Base-by-base conservation (phyloP, 2,113 vertebrate genomes). In the Andinoacara biseriatus region DNA sequence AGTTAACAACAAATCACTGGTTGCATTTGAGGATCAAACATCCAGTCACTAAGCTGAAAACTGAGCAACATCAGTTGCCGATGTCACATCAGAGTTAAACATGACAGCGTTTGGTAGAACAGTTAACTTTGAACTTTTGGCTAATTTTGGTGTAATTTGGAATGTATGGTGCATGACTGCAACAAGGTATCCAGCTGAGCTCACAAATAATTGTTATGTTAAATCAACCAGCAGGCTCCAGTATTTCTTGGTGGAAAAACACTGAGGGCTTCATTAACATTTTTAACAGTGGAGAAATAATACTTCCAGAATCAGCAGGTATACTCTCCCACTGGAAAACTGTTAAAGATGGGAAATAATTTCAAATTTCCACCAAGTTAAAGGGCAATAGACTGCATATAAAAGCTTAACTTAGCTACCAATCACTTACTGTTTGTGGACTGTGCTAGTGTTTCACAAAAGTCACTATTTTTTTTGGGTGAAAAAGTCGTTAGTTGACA, bases 151-250 rank as follows among this genome's bases (percentile, higher is more conserved):
- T 49, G 65, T 49, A 7, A 29, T 69, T 69, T 24, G 29, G 63
- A 69, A 69, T 49, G 49, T 49, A 69, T 69, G 15, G 63, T 49
- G 40, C 40, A 67, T 15, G 10, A 29, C 24, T 49, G 63, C 46
- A 69, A 49, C 24, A 9, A 49, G 40, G 29, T 29, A 49, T 49
- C 40, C 63, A 29, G 63, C 63, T 67, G 15, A 18, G 63, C 40
- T 26, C 9, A 46, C 63, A 29, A 69, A 11, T 69, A 69, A 69
- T 46, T 67, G 40, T 7, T 10, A 46, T 67, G 22, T 67, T 67
- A 67, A 49, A 67, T 67, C 63, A 67, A 67, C n/a, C 63, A 67
- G 40, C 63, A 67, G 63, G 63, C 63, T 67, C 63, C 40, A 3
- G 63, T 67, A 35, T 46, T 67, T 46, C 40, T 67, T 40, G 26